Evolutionary conservation across 1,140 invertebrate genomes (phyloP).

Genomic region (Hetaerina americana): DNA sequence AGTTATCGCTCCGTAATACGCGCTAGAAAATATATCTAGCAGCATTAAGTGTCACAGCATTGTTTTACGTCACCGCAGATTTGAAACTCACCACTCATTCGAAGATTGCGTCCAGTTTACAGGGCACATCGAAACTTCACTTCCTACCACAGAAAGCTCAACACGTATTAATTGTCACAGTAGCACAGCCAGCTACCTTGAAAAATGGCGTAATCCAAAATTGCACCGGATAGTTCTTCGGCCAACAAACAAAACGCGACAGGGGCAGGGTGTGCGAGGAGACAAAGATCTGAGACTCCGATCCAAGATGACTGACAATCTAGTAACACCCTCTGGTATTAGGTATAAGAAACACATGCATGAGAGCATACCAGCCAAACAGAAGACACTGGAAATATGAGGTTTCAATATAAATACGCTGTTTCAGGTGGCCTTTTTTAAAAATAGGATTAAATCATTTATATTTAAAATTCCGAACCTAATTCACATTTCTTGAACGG

Average conservation of each 20-base stretch:
- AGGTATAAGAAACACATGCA: too few relatives aligned
- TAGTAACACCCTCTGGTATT: too few relatives aligned
- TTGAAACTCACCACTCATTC: not conserved
- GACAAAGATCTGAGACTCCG: not conserved
- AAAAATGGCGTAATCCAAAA: not conserved
- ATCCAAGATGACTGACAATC: not conserved
- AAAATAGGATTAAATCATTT: too few relatives aligned
- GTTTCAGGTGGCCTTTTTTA: too few relatives aligned
- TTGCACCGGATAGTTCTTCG: not conserved
- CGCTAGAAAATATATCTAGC: too few relatives aligned
- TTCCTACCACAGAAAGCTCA: not conserved
- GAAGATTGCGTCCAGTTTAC: not conserved
- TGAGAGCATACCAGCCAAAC: too few relatives aligned
- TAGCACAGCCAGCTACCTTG: not conserved
- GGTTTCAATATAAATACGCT: too few relatives aligned
- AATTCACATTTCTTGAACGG: too few relatives aligned
- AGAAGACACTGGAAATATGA: too few relatives aligned
- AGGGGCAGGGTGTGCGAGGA: not conserved
- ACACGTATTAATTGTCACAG: not conserved
- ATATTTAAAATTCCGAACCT: too few relatives aligned
- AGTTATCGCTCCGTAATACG: too few relatives aligned
- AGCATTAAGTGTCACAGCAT: not conserved
- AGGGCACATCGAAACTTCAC: not conserved
- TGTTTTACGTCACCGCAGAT: not conserved
- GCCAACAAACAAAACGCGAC: not conserved